A percentile compares a stretch with the other conserved stretches of the same genome.
phyloP scores from a whole-genome alignment of 2,113 vertebrate species.

The Xenopus borealis region DNA sequence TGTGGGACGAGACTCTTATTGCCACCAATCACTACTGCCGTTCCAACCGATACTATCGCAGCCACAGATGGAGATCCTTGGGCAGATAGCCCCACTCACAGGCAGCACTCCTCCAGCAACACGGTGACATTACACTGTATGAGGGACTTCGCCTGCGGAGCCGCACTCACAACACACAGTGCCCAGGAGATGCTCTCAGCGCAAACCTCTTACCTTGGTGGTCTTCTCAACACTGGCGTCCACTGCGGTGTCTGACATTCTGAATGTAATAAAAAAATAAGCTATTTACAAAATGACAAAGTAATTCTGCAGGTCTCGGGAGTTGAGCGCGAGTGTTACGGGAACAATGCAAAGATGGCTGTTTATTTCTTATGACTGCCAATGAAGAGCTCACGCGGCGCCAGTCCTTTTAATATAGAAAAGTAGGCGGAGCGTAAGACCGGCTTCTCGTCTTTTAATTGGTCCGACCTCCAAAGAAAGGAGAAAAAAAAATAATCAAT shows the following conservation, averaged over 20 bases:
- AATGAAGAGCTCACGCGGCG: conserved; percentile 45
- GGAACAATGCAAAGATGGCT: conserved; percentile 45
- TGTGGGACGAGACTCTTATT: too few species aligned
- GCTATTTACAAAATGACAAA: conserved; percentile 8
- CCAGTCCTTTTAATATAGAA: conserved; percentile 45
- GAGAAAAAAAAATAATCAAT: background rate
- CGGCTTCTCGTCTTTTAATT: conserved; percentile 13
- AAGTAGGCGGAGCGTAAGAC: conserved; percentile 27
- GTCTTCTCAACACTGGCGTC: conserved; percentile 37
- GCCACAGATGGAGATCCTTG: too few species aligned
- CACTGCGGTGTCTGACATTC: conserved; percentile 40
- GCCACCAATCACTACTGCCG: too few species aligned
- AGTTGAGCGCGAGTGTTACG: background rate
- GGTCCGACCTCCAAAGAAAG: background rate
- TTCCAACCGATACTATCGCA: too few species aligned
- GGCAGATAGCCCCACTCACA: too few species aligned
- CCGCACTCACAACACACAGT: background rate
- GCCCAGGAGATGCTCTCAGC: background rate
- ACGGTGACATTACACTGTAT: background rate
- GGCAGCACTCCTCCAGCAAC: too few species aligned
- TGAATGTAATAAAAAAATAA: conserved; percentile 2
- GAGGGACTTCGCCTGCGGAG: background rate
- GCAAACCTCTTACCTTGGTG: conserved; percentile 19
- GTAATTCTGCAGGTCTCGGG: conserved; percentile 6
- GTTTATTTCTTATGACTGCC: conserved; percentile 42